A percentile compares a stretch with the other conserved stretches of the same genome.
phyloP scores from a whole-genome alignment of 2,888 invertebrate genomes.

The Synanthedon myopaeformis region DNA sequence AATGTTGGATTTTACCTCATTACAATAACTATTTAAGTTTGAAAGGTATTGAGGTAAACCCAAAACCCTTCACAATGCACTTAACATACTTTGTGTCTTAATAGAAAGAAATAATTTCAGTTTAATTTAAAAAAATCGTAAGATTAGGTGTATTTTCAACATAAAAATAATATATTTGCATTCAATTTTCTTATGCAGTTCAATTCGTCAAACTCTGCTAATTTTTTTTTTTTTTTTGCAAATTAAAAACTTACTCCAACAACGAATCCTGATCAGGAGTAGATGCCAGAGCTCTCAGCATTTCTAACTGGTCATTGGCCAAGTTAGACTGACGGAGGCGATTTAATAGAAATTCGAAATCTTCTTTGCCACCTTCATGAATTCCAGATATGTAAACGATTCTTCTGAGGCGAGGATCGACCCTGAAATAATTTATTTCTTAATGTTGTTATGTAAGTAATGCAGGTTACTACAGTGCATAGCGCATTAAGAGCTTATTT shows the following conservation, averaged over 20 bases:
- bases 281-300: constrained; percentile 62
- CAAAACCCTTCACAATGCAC: too few species aligned
- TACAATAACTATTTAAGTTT: too few species aligned
- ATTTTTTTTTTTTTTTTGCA: too few species aligned
- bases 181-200: too few species aligned
- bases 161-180: too few species aligned
- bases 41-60: too few species aligned
- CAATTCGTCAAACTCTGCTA: too few species aligned
- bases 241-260: constrained; percentile 24
- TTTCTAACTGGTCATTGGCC: constrained; percentile 60
- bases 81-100: too few species aligned
- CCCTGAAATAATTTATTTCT: constrained; percentile 27
- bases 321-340: constrained; percentile 38
- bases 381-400: constrained; percentile 74
- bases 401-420: constrained; percentile 70
- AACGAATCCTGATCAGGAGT: constrained; percentile 33
- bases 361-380: constrained; percentile 65
- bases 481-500: background rate
- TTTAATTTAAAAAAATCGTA: too few species aligned
- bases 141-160: too few species aligned
- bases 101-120: too few species aligned
- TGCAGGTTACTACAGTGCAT: background rate
- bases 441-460: background rate
- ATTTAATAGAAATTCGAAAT: constrained; percentile 70
- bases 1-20: too few species aligned